Conservation (phyloP, 2,113 vertebrate genomes). For the Macquaria australasica region DNA sequence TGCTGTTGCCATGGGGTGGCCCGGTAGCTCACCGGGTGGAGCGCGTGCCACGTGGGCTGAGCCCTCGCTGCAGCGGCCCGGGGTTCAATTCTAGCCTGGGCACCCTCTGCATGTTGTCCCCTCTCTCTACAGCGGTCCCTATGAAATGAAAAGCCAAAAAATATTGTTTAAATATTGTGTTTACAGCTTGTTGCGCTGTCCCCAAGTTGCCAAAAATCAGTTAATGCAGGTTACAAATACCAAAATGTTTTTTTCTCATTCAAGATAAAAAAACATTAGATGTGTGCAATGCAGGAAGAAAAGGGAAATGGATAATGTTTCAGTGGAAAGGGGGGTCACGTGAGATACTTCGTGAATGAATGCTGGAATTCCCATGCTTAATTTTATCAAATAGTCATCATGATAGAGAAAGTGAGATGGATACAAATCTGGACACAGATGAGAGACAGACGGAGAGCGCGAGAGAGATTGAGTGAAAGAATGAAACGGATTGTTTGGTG, state of each 20-base stretch:
- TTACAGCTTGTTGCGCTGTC: neutral
- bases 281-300: neutral
- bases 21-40: too few relatives aligned
- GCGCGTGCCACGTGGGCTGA: too few relatives aligned
- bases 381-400: constrained; percentile 14
- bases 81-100: too few relatives aligned
- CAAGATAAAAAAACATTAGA: constrained; percentile 4
- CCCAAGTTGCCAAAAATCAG: neutral
- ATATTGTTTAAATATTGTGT: neutral
- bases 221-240: neutral
- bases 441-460: neutral
- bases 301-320: constrained; percentile 9
- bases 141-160: too few relatives aligned
- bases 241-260: neutral
- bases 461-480: constrained; percentile 31
- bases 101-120: too few relatives aligned
- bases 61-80: too few relatives aligned
- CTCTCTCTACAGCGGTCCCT: too few relatives aligned
- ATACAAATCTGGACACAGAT: constrained; percentile 22
- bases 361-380: neutral
- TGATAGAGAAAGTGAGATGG: constrained; percentile 9
- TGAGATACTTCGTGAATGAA: constrained; percentile 31
- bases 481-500: constrained; percentile 48
- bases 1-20: too few relatives aligned
- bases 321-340: neutral